Base-by-base conservation (phyloP, 2,797 vertebrate species). In the Phataginus tetradactyla region DNA sequence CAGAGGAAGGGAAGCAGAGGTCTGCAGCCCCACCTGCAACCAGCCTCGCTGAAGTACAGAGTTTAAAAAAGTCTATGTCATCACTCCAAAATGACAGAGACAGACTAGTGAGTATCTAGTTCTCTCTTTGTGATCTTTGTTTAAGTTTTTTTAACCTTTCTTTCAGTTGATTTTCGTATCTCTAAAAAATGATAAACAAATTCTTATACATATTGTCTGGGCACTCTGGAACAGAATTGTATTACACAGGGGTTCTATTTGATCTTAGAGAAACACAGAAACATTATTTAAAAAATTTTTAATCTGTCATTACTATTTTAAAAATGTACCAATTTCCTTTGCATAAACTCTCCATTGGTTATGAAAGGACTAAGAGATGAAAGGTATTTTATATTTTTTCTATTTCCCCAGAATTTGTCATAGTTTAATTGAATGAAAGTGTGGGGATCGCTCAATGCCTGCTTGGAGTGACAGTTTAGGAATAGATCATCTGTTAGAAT, bases 71-170 rank as follows among this genome's bases (percentile, higher is more conserved):
- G 12, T 99, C 99, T 1, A 98, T 99, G 74, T 99, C 99, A 68
- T 99, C 99, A 59, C 98, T 99, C 90, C 99, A 99, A 96, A 99
- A 99, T 32, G 99, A 99, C 98, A 98, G 99, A 96, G 99, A 99
- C 96, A 98, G 99, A 98, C 98, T 99, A 98, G 99, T 99, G 98
- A 99, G 99, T 98, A 34, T 69, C 45, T 61, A 4, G 34, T 63
- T 86, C 8, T 77, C 9, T 80, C 45, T 92, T 93, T 83, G 37
- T 42, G 34, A 72, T 68, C 86, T 90, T 6, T 57, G 8, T 90
- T 84, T 94, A 25, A 75, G 37, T 69, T 91, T 81, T 45, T 89
- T 94, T 29, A 90, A 66, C 15, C 20, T 64, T 81, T 83, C 63
- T 95, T 94, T 57, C 95, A 64, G 83, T 39, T 94, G 12, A 39